Conservation (phyloP, 2,113 vertebrate genomes). For the Solea solea region DNA sequence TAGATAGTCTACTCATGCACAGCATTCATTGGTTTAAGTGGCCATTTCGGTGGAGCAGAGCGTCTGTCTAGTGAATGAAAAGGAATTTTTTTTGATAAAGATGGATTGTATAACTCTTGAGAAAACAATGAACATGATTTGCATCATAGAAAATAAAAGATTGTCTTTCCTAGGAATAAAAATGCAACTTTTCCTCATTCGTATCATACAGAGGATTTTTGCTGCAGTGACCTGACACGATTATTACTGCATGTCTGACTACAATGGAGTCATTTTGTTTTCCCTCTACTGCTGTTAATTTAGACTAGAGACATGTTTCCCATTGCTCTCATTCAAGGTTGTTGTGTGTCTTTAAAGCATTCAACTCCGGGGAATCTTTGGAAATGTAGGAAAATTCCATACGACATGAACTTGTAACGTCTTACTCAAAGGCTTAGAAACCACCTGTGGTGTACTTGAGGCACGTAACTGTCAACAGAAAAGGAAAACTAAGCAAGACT, state of each 20-base stretch:
- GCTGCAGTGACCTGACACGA: not conserved
- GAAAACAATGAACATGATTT: no score
- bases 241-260: no score
- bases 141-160: not conserved
- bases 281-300: not conserved
- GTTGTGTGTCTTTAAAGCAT: not conserved
- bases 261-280: not conserved
- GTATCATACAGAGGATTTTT: no score
- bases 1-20: constrained; percentile 51
- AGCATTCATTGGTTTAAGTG: constrained; percentile 16
- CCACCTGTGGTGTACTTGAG: not conserved
- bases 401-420: not conserved
- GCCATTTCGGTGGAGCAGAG: not conserved
- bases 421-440: not conserved
- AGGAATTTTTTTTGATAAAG: not conserved
- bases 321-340: not conserved
- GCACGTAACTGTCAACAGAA: not conserved
- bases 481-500: not conserved
- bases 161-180: not conserved
- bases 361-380: not conserved
- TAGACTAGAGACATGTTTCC: not conserved
- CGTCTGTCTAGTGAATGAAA: not conserved
- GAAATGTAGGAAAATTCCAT: not conserved
- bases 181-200: not conserved
- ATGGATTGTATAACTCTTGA: not conserved